These are phyloP conservation scores for Cynopterus brachyotis DNA, from an alignment of 2,113 vertebrate genomes.

Conservation along the genomic window DNA sequence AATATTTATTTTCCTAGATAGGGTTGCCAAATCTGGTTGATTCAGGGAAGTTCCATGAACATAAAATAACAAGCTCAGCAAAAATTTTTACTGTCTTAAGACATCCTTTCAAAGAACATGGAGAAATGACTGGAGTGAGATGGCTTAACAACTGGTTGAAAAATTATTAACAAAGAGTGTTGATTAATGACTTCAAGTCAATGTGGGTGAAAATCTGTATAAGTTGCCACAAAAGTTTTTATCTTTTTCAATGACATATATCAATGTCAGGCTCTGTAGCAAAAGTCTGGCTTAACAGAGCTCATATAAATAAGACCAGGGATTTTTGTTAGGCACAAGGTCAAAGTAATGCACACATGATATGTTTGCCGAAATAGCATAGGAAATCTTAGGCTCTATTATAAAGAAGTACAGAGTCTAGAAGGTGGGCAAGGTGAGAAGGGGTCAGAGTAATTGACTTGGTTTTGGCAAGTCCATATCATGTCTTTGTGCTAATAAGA, in stretches of 20 bases:
- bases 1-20: background rate
- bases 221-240: background rate
- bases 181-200: constrained; percentile 32
- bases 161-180: background rate
- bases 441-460: background rate
- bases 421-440: background rate
- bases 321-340: background rate
- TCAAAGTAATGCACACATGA: background rate
- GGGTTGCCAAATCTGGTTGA: background rate
- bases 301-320: background rate
- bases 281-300: background rate
- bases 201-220: background rate
- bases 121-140: background rate
- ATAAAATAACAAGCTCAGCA: background rate
- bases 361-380: background rate
- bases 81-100: background rate
- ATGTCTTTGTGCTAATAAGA: background rate
- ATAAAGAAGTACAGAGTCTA: background rate
- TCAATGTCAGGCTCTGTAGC: background rate
- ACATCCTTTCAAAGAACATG: background rate
- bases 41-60: background rate
- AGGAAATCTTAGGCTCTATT: background rate
- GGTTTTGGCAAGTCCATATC: background rate
- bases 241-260: constrained; percentile 39
- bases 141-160: background rate